Evolutionary conservation across 2,113 vertebrate genomes (phyloP).

Genomic region (Arvicanthis niloticus): DNA sequence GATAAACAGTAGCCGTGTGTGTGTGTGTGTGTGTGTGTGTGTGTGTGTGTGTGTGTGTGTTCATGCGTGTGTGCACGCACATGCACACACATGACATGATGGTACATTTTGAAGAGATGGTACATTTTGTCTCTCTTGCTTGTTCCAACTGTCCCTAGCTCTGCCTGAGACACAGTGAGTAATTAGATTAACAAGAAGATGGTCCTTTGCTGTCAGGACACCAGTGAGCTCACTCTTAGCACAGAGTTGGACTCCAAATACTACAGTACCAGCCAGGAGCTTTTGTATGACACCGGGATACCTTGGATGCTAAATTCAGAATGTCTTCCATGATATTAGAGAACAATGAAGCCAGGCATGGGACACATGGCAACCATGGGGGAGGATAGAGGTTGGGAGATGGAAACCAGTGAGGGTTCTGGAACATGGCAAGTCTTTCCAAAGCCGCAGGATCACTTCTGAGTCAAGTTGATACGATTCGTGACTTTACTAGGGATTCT

Average conservation of each 20-base stretch:
- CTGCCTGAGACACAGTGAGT: neutral
- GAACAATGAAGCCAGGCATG: neutral
- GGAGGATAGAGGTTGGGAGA: neutral
- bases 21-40: neutral
- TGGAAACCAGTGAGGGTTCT: neutral
- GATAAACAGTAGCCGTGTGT: neutral
- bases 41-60: too few relatives aligned
- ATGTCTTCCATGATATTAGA: neutral
- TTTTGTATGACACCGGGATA: neutral
- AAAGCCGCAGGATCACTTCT: neutral
- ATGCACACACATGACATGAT: neutral
- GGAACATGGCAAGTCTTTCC: neutral
- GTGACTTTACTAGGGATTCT: neutral
- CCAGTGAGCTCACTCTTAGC: neutral
- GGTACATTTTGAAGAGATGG: neutral
- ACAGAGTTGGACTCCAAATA: neutral
- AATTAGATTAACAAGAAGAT: slow-evolving; percentile 23
- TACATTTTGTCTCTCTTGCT: neutral
- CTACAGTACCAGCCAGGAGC: neutral
- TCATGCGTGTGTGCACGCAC: too few relatives aligned
- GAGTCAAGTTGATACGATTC: neutral
- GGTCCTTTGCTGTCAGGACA: neutral
- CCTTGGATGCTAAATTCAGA: neutral
- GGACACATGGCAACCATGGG: too few relatives aligned
- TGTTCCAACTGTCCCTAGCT: neutral